Percentiles rank a stretch among this genome's conserved stretches.
Conservation (phyloP, 1,140 invertebrate genomes). For the Plectrocnemia conspersa region DNA sequence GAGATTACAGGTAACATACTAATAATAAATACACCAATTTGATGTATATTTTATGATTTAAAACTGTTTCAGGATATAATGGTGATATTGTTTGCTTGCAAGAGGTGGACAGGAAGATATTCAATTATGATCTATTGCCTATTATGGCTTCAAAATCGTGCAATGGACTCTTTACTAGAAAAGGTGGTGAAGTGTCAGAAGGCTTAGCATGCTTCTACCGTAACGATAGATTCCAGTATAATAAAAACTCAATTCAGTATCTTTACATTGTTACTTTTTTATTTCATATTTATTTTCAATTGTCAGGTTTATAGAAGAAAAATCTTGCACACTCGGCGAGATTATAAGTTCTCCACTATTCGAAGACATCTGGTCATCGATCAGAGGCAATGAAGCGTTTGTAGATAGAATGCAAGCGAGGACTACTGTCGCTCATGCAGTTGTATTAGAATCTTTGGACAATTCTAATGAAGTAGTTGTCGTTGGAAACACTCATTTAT, state of each 20-base stretch:
- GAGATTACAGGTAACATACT: conserved; percentile 69
- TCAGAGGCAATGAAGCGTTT: conserved; percentile 58
- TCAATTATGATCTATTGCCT: conserved; percentile 63
- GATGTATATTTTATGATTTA: conserved; percentile 16
- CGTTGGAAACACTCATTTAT: conserved; percentile 87
- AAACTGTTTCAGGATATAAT: conserved; percentile 67
- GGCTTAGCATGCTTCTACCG: conserved; percentile 77
- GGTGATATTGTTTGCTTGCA: conserved; percentile 86
- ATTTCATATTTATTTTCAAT: conserved; percentile 16
- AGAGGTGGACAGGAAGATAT: conserved; percentile 85
- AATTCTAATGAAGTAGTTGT: conserved; percentile 59
- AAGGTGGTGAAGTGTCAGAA: conserved; percentile 70
- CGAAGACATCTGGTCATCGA: conserved; percentile 54
- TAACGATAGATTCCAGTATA: conserved; percentile 56
- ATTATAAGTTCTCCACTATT: conserved; percentile 55
- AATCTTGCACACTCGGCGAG: conserved; percentile 56
- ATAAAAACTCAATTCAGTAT: neutral
- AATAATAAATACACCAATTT: conserved; percentile 7
- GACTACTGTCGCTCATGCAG: conserved; percentile 59
- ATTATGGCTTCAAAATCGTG: conserved; percentile 55
- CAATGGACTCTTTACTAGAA: conserved; percentile 61
- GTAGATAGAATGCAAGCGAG: conserved; percentile 58
- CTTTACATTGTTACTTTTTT: neutral
- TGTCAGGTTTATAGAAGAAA: conserved; percentile 47
- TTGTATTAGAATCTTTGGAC: conserved; percentile 58